These are phyloP conservation scores for Dolichopus griseipennis DNA, from an alignment of 2,888 invertebrate species.

Conservation along the genomic window DNA sequence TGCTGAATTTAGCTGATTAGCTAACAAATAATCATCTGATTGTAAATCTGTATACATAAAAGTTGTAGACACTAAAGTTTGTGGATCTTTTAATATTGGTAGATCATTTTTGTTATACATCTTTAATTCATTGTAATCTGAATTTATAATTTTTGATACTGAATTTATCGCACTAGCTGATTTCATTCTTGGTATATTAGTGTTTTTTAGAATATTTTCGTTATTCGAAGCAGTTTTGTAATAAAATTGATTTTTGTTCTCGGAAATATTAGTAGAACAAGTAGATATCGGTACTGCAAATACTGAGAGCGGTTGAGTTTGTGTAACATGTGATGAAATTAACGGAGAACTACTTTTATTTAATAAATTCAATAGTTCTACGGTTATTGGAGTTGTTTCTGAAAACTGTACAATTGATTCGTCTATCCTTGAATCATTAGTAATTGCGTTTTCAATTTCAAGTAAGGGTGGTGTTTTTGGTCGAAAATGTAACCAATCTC, in stretches of 20 bases:
- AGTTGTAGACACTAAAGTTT: conserved; percentile 32
- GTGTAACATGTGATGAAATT: conserved; percentile 17
- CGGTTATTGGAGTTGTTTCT: conserved; percentile 35
- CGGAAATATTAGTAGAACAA: conserved; percentile 10
- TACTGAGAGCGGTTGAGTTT: conserved; percentile 20
- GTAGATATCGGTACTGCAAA: conserved; percentile 16
- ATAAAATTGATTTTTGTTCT: conserved; percentile 9
- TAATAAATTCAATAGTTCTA: conserved; percentile 36
- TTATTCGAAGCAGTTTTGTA: conserved; percentile 20
- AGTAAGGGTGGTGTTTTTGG: conserved; percentile 37
- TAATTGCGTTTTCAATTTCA: conserved; percentile 12
- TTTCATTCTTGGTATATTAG: background rate
- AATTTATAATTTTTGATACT: too few species aligned
- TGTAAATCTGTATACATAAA: conserved; percentile 40
- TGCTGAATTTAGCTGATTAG: conserved; percentile 28
- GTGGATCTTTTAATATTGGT: conserved; percentile 11
- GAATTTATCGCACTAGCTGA: too few species aligned
- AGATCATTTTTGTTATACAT: too few species aligned
- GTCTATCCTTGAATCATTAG: background rate
- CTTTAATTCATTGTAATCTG: too few species aligned
- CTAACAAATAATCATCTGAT: conserved; percentile 33
- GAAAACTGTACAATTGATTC: conserved; percentile 34
- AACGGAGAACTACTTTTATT: conserved; percentile 17
- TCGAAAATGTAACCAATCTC: conserved; percentile 43
- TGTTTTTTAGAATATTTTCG: conserved; percentile 22